These are phyloP conservation scores for Macrobrachium nipponense DNA, from an alignment of 1,140 invertebrate genomes.

Conservation along the genomic window DNA sequence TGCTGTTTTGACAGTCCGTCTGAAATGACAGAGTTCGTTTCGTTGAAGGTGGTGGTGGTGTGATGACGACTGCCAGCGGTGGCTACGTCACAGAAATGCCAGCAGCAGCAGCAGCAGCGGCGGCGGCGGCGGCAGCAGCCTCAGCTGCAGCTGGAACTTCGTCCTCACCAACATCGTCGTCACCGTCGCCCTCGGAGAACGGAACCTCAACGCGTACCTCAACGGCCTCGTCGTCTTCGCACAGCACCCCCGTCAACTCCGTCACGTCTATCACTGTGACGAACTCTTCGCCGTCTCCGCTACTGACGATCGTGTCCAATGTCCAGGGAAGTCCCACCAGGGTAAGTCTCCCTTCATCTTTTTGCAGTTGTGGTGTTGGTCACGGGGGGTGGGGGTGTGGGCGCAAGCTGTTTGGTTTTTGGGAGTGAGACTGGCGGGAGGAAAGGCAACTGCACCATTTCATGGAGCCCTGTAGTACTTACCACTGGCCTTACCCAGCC, in stretches of 20 bases:
- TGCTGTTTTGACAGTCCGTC: neutral
- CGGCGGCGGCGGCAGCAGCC: neutral
- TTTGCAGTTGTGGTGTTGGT: neutral
- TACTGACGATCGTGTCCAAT: neutral
- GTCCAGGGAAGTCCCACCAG: neutral
- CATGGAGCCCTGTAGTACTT: too few relatives aligned
- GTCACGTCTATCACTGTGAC: conserved; percentile 3
- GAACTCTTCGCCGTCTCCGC: conserved; percentile 18
- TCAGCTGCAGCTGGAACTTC: neutral
- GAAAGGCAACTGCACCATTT: too few relatives aligned
- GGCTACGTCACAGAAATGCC: conserved; percentile 24
- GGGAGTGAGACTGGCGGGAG: too few relatives aligned
- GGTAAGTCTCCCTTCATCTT: neutral
- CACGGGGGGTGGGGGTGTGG: too few relatives aligned
- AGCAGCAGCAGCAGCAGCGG: neutral
- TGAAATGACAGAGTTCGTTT: neutral
- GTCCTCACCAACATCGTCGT: neutral
- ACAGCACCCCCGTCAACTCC: neutral
- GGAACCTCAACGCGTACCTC: neutral
- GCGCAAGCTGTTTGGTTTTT: too few relatives aligned
- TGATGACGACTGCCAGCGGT: conserved; percentile 25
- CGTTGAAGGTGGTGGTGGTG: conserved; percentile 9
- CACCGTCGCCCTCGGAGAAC: conserved; percentile 7
- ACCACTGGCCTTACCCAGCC: too few relatives aligned
- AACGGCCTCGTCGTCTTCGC: neutral